Evolutionary conservation across 2,888 invertebrate genomes (phyloP).

Genomic region (Hydriomena furcata): DNA sequence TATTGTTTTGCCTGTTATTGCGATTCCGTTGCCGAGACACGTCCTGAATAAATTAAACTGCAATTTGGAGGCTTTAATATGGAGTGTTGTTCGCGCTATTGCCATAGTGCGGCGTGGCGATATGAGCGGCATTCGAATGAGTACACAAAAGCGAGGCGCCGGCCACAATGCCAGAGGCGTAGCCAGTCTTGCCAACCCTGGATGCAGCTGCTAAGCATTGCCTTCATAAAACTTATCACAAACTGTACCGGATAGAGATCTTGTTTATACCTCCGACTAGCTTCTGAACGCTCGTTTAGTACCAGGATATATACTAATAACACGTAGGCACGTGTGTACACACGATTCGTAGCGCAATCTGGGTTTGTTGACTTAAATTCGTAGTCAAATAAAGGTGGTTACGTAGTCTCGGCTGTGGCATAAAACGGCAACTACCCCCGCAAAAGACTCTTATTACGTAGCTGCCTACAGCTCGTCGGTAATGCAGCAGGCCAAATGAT

Average conservation of each 20-base stretch:
- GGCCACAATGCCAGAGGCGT: slow-evolving; percentile 40
- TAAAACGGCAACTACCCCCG: not conserved
- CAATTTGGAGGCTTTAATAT: slow-evolving; percentile 81
- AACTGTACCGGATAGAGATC: too few species aligned
- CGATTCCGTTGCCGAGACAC: slow-evolving; percentile 81
- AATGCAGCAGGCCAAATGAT: slow-evolving; percentile 68
- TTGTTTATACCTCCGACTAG: too few species aligned
- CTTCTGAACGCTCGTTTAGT: too few species aligned
- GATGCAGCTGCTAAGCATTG: not conserved
- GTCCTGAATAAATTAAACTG: slow-evolving; percentile 82
- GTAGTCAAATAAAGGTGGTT: too few species aligned
- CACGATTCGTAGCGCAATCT: too few species aligned
- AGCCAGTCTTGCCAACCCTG: slow-evolving; percentile 3
- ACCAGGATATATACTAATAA: too few species aligned
- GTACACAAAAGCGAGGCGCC: slow-evolving; percentile 68
- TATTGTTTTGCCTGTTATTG: slow-evolving; percentile 80
- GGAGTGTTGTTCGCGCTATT: slow-evolving; percentile 78
- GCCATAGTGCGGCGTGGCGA: slow-evolving; percentile 67
- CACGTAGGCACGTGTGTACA: too few species aligned
- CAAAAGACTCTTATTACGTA: slow-evolving; percentile 5
- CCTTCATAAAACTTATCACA: too few species aligned
- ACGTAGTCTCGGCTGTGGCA: not conserved
- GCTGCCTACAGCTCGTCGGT: slow-evolving; percentile 47
- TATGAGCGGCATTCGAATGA: slow-evolving; percentile 78
- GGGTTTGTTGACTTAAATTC: too few species aligned